Evolutionary conservation across 2,888 invertebrate species (phyloP).

Genomic region (Philhelius pedissequus): DNA sequence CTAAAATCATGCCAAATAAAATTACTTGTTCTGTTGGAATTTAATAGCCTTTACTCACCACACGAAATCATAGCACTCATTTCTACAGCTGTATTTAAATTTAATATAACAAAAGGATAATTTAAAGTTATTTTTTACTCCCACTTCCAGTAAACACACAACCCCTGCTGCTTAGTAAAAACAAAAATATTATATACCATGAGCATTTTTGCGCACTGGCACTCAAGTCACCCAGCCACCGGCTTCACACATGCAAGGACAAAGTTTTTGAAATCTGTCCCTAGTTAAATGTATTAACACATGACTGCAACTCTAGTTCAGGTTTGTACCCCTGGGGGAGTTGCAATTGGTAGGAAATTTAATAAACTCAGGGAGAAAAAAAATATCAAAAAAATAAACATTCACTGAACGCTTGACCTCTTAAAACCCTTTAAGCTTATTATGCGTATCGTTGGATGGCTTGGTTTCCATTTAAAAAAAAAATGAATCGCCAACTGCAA

Average conservation of each 20-base stretch:
- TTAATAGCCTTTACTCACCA: no score
- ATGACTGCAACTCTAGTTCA: constrained; percentile 20
- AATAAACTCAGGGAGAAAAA: neutral
- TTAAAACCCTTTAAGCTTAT: constrained; percentile 59
- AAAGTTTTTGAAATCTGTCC: constrained; percentile 60
- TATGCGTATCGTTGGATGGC: constrained; percentile 53
- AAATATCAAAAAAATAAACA: neutral
- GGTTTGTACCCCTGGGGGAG: neutral
- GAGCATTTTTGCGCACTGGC: constrained; percentile 27
- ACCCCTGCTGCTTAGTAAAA: no score
- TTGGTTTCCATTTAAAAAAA: neutral
- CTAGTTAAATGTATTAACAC: constrained; percentile 53
- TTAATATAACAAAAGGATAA: no score
- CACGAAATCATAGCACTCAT: no score
- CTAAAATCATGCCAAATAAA: no score
- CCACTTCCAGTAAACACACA: no score
- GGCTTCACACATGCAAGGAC: constrained; percentile 27
- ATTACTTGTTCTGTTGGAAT: no score
- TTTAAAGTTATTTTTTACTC: no score
- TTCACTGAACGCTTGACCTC: constrained; percentile 34
- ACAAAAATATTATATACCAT: no score
- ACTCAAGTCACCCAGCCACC: neutral
- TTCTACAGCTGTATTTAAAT: no score
- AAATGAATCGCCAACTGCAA: constrained; percentile 12
- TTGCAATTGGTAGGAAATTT: neutral